A percentile compares a stretch with the other conserved stretches of the same genome.
These are phyloP conservation scores for Ceuthmochares aereus DNA, from an alignment of 2,113 vertebrate species.

Conservation along the genomic window DNA sequence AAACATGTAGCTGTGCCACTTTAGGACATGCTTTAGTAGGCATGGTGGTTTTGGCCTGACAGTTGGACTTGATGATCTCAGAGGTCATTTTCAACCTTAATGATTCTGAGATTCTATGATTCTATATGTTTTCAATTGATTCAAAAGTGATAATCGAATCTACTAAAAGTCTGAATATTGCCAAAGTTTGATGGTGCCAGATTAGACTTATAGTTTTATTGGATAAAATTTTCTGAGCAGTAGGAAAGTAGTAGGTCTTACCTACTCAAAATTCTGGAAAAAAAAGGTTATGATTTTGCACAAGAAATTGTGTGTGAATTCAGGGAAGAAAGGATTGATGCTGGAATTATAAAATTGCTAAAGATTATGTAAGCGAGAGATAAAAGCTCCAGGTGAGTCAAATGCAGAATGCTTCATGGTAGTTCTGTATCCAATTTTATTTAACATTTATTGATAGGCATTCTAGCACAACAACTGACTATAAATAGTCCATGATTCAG, in stretches of 20 bases:
- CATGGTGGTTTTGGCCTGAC: no score
- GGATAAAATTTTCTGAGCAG: not conserved
- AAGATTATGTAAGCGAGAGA: not conserved
- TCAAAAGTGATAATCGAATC: not conserved
- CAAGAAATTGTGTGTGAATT: not conserved
- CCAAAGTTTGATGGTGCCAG: not conserved
- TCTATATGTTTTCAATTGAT: not conserved
- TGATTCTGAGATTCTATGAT: no score
- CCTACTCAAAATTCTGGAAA: not conserved
- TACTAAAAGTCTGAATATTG: not conserved
- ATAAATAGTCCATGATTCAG: not conserved
- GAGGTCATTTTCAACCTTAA: no score
- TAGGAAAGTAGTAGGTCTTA: not conserved
- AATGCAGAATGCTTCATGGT: not conserved
- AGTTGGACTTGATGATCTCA: no score
- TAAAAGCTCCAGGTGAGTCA: not conserved
- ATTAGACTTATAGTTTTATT: not conserved
- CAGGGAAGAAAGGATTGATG: not conserved
- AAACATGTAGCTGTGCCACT: no score
- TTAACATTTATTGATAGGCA: not conserved
- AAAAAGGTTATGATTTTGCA: not conserved
- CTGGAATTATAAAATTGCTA: not conserved
- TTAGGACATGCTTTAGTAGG: no score
- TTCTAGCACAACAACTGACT: not conserved
- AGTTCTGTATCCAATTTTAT: not conserved